Evolutionary conservation across 2,888 invertebrate species (phyloP).

Genomic region (Hipparchia sbordonii): DNA sequence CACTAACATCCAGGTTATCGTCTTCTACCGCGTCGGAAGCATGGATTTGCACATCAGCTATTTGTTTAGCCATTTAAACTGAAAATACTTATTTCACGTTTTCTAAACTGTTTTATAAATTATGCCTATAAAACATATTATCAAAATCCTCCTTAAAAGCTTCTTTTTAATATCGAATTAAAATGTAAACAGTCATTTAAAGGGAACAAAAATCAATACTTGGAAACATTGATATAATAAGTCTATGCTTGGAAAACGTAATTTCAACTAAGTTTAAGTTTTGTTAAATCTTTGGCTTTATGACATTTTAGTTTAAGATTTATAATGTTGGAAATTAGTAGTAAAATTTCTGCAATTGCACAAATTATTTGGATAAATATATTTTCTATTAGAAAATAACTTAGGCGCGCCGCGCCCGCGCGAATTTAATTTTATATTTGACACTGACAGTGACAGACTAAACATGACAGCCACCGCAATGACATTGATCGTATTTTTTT

Average conservation of each 20-base stretch:
- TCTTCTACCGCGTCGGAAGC: slow-evolving; percentile 55
- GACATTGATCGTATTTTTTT: too few relatives aligned
- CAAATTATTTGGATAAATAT: background rate
- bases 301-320: background rate
- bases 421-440: slow-evolving; percentile 1
- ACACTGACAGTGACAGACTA: background rate
- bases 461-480: background rate
- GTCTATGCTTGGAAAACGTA: slow-evolving; percentile 32
- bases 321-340: background rate
- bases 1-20: slow-evolving; percentile 63
- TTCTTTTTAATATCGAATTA: background rate
- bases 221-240: slow-evolving; percentile 4
- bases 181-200: slow-evolving; percentile 25
- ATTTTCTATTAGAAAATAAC: background rate
- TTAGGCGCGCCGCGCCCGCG: background rate
- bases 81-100: slow-evolving; percentile 8
- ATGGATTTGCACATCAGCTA: slow-evolving; percentile 68
- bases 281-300: slow-evolving; percentile 1
- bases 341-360: background rate
- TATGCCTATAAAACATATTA: background rate
- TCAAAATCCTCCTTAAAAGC: background rate
- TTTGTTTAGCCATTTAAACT: slow-evolving; percentile 53
- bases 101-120: background rate
- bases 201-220: slow-evolving; percentile 37
- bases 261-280: background rate